Evolutionary conservation across 2,113 vertebrate genomes (phyloP), one percentile per base, ranked within the genome.

Genomic region (Nycticorax nycticorax): DNA sequence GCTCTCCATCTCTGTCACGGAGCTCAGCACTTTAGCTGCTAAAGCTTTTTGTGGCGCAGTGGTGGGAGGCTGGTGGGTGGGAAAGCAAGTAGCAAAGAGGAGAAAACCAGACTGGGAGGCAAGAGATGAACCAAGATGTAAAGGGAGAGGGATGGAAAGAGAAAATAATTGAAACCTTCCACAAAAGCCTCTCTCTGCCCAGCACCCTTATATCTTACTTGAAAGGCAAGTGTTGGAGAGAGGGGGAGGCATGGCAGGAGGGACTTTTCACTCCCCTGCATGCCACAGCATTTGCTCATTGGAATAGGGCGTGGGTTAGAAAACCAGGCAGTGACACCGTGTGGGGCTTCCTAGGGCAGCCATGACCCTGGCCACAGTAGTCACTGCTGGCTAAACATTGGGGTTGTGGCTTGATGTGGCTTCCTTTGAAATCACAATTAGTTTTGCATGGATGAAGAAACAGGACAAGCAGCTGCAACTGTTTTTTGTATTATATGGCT

Each of bases 51-150:
- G 98, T 95, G 96, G 96, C 13, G 0, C 77, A 48, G 69, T 85
- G 75, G 96, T 98, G 68, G 97, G 98, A 97, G 96, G 96, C 89
- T 35, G 47, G 97, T 97, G 97, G 96, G 97, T 88, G 94, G 93
- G 89, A 95, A 98, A 90, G 92, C 66, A 95, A 98, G 89, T 20
- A 89, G 55, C 67, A 62, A 72, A 88, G 80, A 72, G 50, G 85
- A 84, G 73, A 96, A 91, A 97, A 91, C 66, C 92, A 94, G 57
- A 67, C 77, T 96, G 92, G 45, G 43, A 97, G 33, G 88, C 88
- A 84, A 62, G 85, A 96, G 82, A 89, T 87, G 87, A 96, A 95
- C 91, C 56, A 74, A 59, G 69, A 83, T 81, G 71, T 56, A 75
- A 88, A 95, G n/a, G 26, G 27, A 78, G 21, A 84, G 41, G 21